Conservation (phyloP, 2,888 invertebrate species). For the Trichacis sp. region DNA sequence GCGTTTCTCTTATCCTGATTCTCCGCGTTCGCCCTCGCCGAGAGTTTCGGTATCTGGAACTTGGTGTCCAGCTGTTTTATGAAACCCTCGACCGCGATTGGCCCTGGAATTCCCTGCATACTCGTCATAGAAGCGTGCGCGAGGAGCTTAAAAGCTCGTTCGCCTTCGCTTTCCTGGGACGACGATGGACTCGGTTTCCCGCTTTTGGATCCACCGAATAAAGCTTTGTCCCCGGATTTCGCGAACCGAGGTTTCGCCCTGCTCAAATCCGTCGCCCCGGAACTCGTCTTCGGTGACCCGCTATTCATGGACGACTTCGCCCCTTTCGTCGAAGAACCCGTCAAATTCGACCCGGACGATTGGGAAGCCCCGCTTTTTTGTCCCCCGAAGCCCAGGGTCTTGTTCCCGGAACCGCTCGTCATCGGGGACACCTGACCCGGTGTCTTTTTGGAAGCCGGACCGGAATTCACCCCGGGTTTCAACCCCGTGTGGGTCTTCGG, state of each 20-base stretch:
- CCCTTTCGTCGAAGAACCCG: constrained; percentile 43
- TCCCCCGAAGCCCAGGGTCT: constrained; percentile 57
- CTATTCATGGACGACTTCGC: constrained; percentile 70
- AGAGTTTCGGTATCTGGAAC: constrained; percentile 89
- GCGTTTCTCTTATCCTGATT: constrained; percentile 52
- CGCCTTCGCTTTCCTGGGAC: constrained; percentile 75
- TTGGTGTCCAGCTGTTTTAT: constrained; percentile 85
- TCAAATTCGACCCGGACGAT: no score
- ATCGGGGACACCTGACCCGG: constrained; percentile 70
- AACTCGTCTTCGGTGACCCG: constrained; percentile 74
- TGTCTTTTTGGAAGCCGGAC: constrained; percentile 86
- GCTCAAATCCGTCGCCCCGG: constrained; percentile 72
- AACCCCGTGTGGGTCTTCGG: constrained; percentile 85
- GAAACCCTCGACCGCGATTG: constrained; percentile 79
- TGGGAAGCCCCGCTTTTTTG: constrained; percentile 52
- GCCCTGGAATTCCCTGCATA: constrained; percentile 69
- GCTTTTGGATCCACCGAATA: constrained; percentile 73
- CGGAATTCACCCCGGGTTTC: constrained; percentile 88
- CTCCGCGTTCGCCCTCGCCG: constrained; percentile 70
- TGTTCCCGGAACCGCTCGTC: constrained; percentile 55
- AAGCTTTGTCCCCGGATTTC: constrained; percentile 74
- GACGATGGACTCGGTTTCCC: constrained; percentile 76
- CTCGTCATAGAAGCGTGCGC: constrained; percentile 72
- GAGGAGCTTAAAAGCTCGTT: constrained; percentile 74
- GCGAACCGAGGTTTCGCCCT: constrained; percentile 74